Evolutionary conservation across 2,888 invertebrate species (phyloP).

Genomic region (Melinopterus prodromus): DNA sequence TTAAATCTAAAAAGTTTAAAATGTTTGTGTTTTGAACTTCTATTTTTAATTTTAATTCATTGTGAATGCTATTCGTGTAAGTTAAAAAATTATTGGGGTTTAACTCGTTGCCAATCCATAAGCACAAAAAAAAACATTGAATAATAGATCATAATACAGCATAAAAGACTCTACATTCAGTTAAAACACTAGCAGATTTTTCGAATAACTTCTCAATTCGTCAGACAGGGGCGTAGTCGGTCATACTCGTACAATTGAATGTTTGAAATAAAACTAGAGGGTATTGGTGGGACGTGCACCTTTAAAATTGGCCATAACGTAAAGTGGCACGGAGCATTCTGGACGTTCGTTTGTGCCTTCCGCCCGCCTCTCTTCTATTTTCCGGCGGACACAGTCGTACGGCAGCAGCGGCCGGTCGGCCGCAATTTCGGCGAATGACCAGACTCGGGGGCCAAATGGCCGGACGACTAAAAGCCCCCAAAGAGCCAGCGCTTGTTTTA

Average conservation of each 20-base stretch:
- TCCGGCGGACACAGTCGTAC: not conserved
- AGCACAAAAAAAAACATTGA: too few species aligned
- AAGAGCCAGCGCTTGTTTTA: not conserved
- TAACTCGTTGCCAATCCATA: too few species aligned
- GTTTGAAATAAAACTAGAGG: not conserved
- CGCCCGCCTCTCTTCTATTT: not conserved
- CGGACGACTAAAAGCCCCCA: not conserved
- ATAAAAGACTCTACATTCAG: too few species aligned
- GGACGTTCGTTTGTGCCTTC: not conserved
- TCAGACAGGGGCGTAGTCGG: not conserved
- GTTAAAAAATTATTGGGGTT: too few species aligned
- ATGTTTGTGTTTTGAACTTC: too few species aligned
- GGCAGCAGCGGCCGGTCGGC: not conserved
- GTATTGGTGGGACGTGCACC: constrained; percentile 4
- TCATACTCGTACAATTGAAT: not conserved
- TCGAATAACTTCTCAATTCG: too few species aligned
- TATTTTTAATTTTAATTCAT: too few species aligned
- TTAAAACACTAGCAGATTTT: too few species aligned
- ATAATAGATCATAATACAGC: too few species aligned
- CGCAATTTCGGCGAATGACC: not conserved
- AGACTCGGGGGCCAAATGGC: not conserved
- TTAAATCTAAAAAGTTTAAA: too few species aligned
- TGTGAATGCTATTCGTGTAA: too few species aligned
- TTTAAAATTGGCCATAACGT: not conserved
- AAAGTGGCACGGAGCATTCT: not conserved